These are phyloP conservation scores for Zeuzera pyrina DNA, from an alignment of 2,888 invertebrate genomes.

Conservation along the genomic window DNA sequence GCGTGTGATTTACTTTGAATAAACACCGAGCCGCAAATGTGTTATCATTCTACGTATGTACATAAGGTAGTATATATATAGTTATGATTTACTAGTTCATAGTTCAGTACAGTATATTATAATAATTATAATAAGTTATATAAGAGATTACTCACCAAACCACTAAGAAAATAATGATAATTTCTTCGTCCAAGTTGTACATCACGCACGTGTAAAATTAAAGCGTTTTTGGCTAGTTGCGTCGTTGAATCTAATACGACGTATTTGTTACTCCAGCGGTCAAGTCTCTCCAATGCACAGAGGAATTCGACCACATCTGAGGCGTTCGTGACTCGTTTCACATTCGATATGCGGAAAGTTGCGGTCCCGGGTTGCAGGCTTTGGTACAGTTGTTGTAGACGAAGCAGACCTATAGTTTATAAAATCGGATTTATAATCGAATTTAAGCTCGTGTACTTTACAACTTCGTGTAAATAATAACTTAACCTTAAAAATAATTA, in stretches of 20 bases:
- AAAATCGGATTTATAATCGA: no score
- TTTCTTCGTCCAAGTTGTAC: conserved; percentile 89
- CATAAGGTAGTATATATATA: no score
- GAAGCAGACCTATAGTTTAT: conserved; percentile 82
- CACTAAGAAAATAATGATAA: conserved; percentile 92
- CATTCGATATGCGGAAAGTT: conserved; percentile 88
- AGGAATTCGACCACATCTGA: conserved; percentile 88
- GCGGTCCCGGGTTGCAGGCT: conserved; percentile 86
- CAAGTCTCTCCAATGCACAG: conserved; percentile 82
- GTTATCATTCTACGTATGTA: no score
- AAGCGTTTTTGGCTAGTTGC: conserved; percentile 88
- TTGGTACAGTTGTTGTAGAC: conserved; percentile 94
- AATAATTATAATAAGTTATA: neutral
- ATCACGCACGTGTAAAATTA: conserved; percentile 89
- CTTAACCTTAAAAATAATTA: no score
- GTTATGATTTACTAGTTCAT: no score
- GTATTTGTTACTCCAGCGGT: conserved; percentile 89
- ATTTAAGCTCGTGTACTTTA: no score
- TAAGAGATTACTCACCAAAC: conserved; percentile 79
- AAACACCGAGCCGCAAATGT: no score
- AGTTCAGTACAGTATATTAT: neutral
- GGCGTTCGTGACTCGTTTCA: conserved; percentile 87
- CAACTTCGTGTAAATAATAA: no score
- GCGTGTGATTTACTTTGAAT: no score
- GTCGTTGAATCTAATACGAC: conserved; percentile 91